Evolutionary conservation across 30 jellyfish, hydroid and myxozoan species (phyloP), one percentile per base, ranked within the genome.

Genomic region (Cassiopea xamachana): DNA sequence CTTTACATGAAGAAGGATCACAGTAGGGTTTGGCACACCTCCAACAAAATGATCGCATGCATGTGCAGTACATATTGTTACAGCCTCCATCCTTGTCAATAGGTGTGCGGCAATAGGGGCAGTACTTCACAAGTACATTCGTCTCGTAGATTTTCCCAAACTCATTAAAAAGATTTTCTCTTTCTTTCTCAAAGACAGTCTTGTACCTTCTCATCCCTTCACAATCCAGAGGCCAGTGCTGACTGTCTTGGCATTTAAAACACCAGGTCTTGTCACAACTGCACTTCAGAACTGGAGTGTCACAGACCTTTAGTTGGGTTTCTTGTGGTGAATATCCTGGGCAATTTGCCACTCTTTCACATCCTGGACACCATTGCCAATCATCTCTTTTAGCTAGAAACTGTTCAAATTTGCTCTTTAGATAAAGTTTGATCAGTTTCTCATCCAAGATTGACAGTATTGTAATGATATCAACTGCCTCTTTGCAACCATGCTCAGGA

Each of bases 161-260:
- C 9, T 17, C 19, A 48, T 72, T 84, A 84, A 68, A 84, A 19
- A 71, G 4, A 44, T 14, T 48, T 18, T 71, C 86, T 1, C 44
- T 45, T 3, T 18, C 74, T 19, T 64, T 67, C 64, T 46, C 47
- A 1, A 49, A 14, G 7, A 18, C 19, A 2, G 18, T 10, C 44
- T 77, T 60, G 60, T 51, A 64, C 1, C 39, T 49, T 86, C 60
- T 67, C 59, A 45, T 60, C 59, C 18, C 50, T 15, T 77, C 83
- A 48, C 93, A 86, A 1, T 75, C 17, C 1, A 81, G 78, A 15
- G 93, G 93, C 93, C 93, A 86, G 64, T 86, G 93, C 19, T 71
- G 89, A 16, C 60, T 67, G 16, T 75, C 89, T 16, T 74, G 81
- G 69, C 93, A 86, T 14, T 60, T 43, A 68, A 86, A 86, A 48